phyloP scores from a whole-genome alignment of 2,888 invertebrate genomes.

The Dilophus febrilis region DNA sequence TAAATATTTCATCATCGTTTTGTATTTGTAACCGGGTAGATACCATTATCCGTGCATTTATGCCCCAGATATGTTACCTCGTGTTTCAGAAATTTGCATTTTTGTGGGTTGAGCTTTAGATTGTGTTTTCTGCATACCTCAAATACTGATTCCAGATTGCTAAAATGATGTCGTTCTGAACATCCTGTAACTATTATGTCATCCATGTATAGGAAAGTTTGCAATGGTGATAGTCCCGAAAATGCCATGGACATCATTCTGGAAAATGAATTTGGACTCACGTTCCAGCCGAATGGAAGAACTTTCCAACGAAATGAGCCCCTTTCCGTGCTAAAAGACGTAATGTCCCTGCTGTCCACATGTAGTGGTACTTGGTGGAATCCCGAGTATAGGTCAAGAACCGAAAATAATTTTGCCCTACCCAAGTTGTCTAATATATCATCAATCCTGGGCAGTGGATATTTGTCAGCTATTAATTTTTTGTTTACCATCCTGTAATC shows the following conservation, averaged over 20 bases:
- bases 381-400: not conserved
- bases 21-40: too few relatives aligned
- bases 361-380: not conserved
- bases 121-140: not conserved
- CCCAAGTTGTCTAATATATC: constrained; percentile 7
- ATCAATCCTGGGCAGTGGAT: constrained; percentile 6
- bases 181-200: constrained; percentile 14
- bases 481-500: not conserved
- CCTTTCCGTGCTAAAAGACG: constrained; percentile 2
- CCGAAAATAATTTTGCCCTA: constrained; percentile 1
- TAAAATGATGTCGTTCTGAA: too few relatives aligned
- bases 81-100: not conserved
- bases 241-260: too few relatives aligned
- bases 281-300: constrained; percentile 14
- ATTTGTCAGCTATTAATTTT: constrained; percentile 5
- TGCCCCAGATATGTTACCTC: too few relatives aligned
- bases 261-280: too few relatives aligned
- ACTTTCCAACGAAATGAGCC: constrained; percentile 12
- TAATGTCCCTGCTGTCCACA: not conserved
- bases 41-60: too few relatives aligned
- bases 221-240: constrained; percentile 11
- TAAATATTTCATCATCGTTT: too few relatives aligned
- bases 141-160: too few relatives aligned
- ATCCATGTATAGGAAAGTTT: constrained; percentile 14
- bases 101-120: not conserved